These are phyloP conservation scores for Epinephelus cyanopodus DNA, from an alignment of 2,113 vertebrate genomes.

Conservation along the genomic window DNA sequence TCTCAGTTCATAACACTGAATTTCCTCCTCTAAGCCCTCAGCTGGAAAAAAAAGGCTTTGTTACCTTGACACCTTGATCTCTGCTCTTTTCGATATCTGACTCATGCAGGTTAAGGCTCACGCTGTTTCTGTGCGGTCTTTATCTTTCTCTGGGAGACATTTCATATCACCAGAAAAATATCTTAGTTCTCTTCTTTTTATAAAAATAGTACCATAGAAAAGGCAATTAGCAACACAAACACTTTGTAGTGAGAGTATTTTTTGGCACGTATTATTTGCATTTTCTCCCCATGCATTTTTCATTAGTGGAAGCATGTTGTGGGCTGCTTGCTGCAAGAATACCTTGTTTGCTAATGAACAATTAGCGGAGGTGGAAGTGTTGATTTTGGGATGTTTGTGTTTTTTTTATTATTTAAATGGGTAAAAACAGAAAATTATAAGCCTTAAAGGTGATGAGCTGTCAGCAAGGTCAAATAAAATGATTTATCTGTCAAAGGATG, in stretches of 20 bases:
- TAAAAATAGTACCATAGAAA: neutral
- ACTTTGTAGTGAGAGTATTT: no score
- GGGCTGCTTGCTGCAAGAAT: no score
- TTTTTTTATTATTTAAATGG: neutral
- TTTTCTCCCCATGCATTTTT: neutral
- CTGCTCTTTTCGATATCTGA: neutral
- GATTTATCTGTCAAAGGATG: neutral
- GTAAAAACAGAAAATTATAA: neutral
- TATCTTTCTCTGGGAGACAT: neutral
- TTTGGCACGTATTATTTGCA: no score
- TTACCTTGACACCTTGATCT: slow-evolving; percentile 35
- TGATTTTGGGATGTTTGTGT: neutral
- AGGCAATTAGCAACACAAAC: no score
- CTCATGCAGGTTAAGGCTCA: neutral
- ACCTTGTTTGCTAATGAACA: no score
- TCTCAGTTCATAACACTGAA: slow-evolving; percentile 57
- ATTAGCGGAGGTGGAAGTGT: neutral
- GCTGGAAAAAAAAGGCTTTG: slow-evolving; percentile 5
- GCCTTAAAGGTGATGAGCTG: neutral
- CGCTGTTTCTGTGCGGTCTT: neutral
- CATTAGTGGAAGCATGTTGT: neutral
- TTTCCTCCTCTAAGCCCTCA: slow-evolving; percentile 44
- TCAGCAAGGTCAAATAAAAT: neutral
- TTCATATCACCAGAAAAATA: neutral
- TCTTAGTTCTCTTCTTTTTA: neutral